A percentile compares a stretch with the other conserved stretches of the same genome.
phyloP scores from a whole-genome alignment of 2,888 invertebrate genomes.

The Parthenolecanium corni region DNA sequence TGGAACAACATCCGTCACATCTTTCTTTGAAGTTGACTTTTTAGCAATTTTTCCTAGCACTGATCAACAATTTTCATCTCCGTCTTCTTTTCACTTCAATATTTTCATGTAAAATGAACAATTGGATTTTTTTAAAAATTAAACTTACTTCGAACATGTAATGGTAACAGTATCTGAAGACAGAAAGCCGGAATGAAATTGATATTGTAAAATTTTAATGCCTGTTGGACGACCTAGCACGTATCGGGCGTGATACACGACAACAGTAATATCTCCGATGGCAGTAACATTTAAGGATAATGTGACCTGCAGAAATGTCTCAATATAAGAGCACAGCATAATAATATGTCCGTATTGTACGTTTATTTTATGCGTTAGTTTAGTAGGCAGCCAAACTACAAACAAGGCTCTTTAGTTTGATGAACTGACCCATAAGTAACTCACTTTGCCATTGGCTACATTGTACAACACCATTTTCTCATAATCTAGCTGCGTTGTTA shows the following conservation, averaged over 20 bases:
- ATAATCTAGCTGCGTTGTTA: slow-evolving; percentile 77
- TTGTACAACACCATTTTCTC: slow-evolving; percentile 70
- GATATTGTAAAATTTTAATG: slow-evolving; percentile 74
- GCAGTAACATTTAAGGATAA: slow-evolving; percentile 67
- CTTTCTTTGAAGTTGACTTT: too few relatives aligned
- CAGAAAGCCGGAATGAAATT: slow-evolving; percentile 82
- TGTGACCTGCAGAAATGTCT: slow-evolving; percentile 40
- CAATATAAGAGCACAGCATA: background rate
- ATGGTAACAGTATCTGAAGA: slow-evolving; percentile 6
- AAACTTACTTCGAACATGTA: slow-evolving; percentile 40
- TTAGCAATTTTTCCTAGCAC: too few relatives aligned
- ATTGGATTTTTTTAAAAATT: too few relatives aligned
- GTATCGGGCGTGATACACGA: slow-evolving; percentile 75
- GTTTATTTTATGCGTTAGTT: background rate
- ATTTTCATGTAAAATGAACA: too few relatives aligned
- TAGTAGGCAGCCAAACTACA: background rate
- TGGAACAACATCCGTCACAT: too few relatives aligned
- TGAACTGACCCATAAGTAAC: slow-evolving; percentile 1
- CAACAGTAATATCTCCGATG: slow-evolving; percentile 72
- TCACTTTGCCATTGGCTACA: slow-evolving; percentile 58
- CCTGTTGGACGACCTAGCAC: slow-evolving; percentile 68
- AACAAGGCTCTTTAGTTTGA: slow-evolving; percentile 36
- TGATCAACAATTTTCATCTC: too few relatives aligned
- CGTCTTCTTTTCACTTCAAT: too few relatives aligned
- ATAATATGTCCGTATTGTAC: background rate